These are phyloP conservation scores for Pseudorectes ferrugineus DNA, from an alignment of 2,113 vertebrate species.

Conservation along the genomic window DNA sequence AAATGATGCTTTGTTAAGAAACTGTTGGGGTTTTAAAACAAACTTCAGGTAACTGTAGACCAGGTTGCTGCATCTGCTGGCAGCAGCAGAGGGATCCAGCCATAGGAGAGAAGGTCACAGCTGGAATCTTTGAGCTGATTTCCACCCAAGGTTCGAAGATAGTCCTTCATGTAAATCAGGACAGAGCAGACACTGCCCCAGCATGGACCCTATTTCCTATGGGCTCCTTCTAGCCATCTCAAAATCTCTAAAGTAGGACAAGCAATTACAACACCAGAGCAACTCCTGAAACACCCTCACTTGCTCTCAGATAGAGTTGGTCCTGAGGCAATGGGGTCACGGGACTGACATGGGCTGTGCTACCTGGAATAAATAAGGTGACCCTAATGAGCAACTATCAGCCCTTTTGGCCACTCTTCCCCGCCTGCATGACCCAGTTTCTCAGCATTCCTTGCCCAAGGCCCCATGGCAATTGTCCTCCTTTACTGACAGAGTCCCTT, in stretches of 20 bases:
- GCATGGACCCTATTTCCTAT: neutral
- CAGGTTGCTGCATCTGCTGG: neutral
- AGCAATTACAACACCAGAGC: neutral
- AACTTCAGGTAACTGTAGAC: neutral
- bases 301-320: rapidly evolving
- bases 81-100: neutral
- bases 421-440: neutral
- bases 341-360: neutral
- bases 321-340: neutral
- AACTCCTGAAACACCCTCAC: neutral
- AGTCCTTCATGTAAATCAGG: neutral
- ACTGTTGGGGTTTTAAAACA: neutral
- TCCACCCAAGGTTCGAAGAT: neutral
- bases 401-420: neutral
- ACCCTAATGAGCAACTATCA: neutral
- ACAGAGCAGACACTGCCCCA: neutral
- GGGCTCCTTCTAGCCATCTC: neutral
- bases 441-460: neutral
- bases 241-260: slow-evolving; percentile 15
- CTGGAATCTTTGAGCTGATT: neutral
- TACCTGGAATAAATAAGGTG: neutral
- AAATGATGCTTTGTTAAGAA: neutral
- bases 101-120: neutral
- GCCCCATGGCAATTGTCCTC: neutral
- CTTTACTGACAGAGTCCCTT: neutral